Base-by-base conservation (phyloP, 2,113 vertebrate genomes). In the Oreotrochilus melanogaster region DNA sequence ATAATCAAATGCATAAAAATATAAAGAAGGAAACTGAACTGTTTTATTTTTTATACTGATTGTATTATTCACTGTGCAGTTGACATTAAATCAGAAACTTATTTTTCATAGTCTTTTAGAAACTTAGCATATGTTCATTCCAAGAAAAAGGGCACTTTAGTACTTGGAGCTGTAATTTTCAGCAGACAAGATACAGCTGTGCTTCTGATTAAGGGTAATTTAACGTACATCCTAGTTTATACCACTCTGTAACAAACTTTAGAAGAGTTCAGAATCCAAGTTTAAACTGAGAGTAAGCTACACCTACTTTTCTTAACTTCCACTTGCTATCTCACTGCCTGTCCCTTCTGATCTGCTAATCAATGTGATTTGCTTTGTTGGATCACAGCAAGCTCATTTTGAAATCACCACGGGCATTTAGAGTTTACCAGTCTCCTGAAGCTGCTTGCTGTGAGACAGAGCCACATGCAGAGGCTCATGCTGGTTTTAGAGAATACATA, bases 371-470 rank as follows among this genome's bases (percentile, higher is more conserved):
- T 86, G 91, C 60, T 92, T 48, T 15, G 6, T 92, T 80, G 89
- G 88, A 95, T 92, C 72, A 89, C 96, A 85, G 88, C 93, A 97
- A 97, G 86, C 80, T 95, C 89, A 94, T 86, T 88, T 95, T 95
- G 88, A 94, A 97, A 94, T 85, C 93, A 85, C 33, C 82, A 89
- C 24, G 72, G 93, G 58, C 71, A 78, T 86, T 89, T 84, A 95
- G 71, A 51, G 22, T 84, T 93, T 96, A 94, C 43, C 75, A 95
- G 87, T 96, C 94, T 86, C 94, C 86, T 91, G 88, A 96, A 94
- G 80, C 66, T 78, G 53, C 95, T 92, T 90, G 92, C 95, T 97
- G 92, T 87, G 96, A 97, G 83, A 97, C 89, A 97, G 8, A 94
- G 81, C 50, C 65, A 72, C 67, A 91, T 51, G 94, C 92, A 96